Evolutionary conservation across 2,888 invertebrate species (phyloP), one percentile per base, ranked within the genome.

Genomic region (Rhagonycha lutea): DNA sequence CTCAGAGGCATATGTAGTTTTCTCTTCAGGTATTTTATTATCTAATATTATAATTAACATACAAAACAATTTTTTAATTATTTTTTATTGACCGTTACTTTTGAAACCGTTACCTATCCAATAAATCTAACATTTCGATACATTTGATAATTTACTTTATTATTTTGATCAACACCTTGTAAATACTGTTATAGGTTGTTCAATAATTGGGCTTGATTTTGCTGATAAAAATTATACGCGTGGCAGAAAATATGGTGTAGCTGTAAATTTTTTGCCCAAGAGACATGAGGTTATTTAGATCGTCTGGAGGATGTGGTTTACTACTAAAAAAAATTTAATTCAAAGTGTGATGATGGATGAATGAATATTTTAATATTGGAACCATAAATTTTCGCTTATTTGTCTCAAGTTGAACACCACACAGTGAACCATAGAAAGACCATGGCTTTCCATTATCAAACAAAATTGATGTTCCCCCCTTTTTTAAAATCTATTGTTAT

Each of bases 21-120:
- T 65, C 63, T 65, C 63, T 65, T 65, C 12, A 65, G 26, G 24
- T 65, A 65, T 65, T 65, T 24, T 65, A 65, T 65, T 65, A 65
- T 65, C 18, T 14, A 14, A 14, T 65, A 65, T n/a, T 65, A n/a
- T n/a, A 24, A 18, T 65, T 24, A 47, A n/a, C 47, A 47, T 47
- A 47, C 47, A 47, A 47, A 47, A 47, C 32, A 47, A 47, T 47
- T 47, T 47, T 47, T 47, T 47, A 47, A 47, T 47, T 47, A 47
- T n/a, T n/a, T n/a, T n/a, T 7, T 7, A 47, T 47, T n/a, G 47
- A 47, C 47, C 12, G 47, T 47, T 47, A 47, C n/a, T 47, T 47
- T 47, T 47, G 47, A 47, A 47, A 47, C 47, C 47, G 47, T 47
- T 47, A 47, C n/a, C 8, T 47, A 47, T n/a, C 47, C 47, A 47